phyloP scores from a whole-genome alignment of 2,888 invertebrate genomes.

The Himalopsyche anomala region DNA sequence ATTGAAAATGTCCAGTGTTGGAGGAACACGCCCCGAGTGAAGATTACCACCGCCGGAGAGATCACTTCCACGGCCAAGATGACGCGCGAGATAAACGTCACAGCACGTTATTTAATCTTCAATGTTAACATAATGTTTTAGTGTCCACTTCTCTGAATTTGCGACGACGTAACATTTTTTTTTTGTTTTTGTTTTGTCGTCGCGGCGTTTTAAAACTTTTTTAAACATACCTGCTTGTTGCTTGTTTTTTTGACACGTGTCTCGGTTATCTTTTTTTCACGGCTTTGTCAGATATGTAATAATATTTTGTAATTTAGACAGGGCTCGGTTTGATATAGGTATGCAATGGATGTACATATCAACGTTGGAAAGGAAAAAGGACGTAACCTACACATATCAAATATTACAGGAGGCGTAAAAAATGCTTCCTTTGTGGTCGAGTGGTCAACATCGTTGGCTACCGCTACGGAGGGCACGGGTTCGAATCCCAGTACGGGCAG shows the following conservation, averaged over 20 bases:
- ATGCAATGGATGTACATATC: too few species aligned
- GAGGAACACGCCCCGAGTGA: not conserved
- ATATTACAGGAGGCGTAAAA: too few species aligned
- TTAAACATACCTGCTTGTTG: not conserved
- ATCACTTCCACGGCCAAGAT: slow-evolving; percentile 1
- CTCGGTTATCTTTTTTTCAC: not conserved
- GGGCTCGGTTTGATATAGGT: too few species aligned
- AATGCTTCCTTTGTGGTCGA: too few species aligned
- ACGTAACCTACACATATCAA: too few species aligned
- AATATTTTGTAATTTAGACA: not conserved
- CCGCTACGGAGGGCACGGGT: too few species aligned
- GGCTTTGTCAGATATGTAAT: not conserved
- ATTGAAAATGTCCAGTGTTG: not conserved
- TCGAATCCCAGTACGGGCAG: too few species aligned
- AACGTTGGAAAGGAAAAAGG: too few species aligned
- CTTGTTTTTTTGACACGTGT: not conserved
- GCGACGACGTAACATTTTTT: not conserved
- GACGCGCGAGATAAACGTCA: slow-evolving; percentile 10
- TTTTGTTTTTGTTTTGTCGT: not conserved
- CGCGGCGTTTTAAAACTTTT: not conserved
- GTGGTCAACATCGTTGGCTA: too few species aligned
- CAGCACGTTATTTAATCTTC: slow-evolving; percentile 8
- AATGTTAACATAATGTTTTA: slow-evolving; percentile 23
- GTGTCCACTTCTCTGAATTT: slow-evolving; percentile 27
- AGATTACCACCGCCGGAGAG: not conserved